phyloP scores from a whole-genome alignment of 2,888 invertebrate species.

The Elaeidobius kamerunicus region DNA sequence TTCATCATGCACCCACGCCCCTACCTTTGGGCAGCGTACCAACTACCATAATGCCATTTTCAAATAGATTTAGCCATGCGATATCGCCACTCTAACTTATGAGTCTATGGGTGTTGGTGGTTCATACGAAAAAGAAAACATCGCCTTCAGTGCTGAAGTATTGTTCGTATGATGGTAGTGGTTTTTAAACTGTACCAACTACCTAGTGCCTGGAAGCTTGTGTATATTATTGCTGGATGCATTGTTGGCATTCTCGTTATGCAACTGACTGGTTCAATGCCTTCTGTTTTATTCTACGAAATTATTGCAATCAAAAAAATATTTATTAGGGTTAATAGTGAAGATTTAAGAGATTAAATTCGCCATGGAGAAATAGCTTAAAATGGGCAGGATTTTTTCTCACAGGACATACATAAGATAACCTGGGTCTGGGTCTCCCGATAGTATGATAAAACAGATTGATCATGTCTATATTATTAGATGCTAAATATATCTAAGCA shows the following conservation, averaged over 20 bases:
- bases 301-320: no score
- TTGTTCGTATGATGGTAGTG: conserved; percentile 29
- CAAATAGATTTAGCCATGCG: conserved; percentile 25
- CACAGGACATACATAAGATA: no score
- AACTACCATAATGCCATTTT: conserved; percentile 19
- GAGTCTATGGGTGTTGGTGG: conserved; percentile 23
- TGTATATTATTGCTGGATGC: conserved; percentile 11
- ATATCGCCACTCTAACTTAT: conserved; percentile 26
- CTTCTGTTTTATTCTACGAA: no score
- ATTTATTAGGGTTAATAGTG: no score
- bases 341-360: no score
- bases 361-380: no score
- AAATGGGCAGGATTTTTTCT: no score
- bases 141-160: conserved; percentile 24
- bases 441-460: no score
- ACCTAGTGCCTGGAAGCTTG: conserved; percentile 22
- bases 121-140: conserved; percentile 13
- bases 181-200: conserved; percentile 22
- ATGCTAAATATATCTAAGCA: no score
- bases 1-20: conserved; percentile 11
- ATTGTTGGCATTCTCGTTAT: conserved; percentile 15
- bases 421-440: no score
- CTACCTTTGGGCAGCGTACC: conserved; percentile 6
- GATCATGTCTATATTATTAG: no score
- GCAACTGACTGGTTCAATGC: not conserved